A percentile compares a stretch with the other conserved stretches of the same genome.
phyloP scores from a whole-genome alignment of 2,888 invertebrate species.

The Heteromurus nitidus region DNA sequence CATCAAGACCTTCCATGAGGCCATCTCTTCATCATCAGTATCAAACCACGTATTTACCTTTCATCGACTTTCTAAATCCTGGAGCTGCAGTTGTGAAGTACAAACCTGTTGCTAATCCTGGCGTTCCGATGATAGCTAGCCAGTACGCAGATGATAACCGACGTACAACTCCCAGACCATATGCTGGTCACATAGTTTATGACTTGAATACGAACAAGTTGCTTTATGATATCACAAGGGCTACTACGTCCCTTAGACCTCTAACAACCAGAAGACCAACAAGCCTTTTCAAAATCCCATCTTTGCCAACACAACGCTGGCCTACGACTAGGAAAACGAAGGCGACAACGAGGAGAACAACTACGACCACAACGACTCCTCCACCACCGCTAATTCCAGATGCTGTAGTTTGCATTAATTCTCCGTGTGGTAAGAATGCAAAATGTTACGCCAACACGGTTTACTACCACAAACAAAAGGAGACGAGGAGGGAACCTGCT shows the following conservation, averaged over 20 bases:
- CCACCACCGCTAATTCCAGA: conserved; percentile 58
- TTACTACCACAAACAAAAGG: conserved; percentile 54
- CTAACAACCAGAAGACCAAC: conserved; percentile 43
- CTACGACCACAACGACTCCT: conserved; percentile 50
- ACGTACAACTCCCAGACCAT: conserved; percentile 28
- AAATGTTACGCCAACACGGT: conserved; percentile 60
- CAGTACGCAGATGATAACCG: neutral
- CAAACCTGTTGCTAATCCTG: conserved; percentile 46
- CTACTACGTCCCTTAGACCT: conserved; percentile 18
- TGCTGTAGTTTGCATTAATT: conserved; percentile 56
- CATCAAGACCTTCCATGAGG: conserved; percentile 18
- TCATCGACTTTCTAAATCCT: conserved; percentile 45
- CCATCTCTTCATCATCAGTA: conserved; percentile 38
- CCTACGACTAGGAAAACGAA: conserved; percentile 27
- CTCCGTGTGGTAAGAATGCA: conserved; percentile 63
- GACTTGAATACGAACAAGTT: conserved; percentile 46
- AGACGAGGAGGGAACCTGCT: conserved; percentile 55
- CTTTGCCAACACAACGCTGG: conserved; percentile 52
- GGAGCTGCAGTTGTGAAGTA: conserved; percentile 44
- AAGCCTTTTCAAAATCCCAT: conserved; percentile 48
- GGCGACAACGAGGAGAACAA: conserved; percentile 22
- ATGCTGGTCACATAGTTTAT: conserved; percentile 49
- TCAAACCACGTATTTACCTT: conserved; percentile 50
- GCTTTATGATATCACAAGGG: conserved; percentile 36
- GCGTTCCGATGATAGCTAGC: conserved; percentile 23